Percentiles rank a stretch among this genome's conserved stretches.
Evolutionary conservation across 1,140 invertebrate species (phyloP).

Genomic region (Philopotamus ludificatus): DNA sequence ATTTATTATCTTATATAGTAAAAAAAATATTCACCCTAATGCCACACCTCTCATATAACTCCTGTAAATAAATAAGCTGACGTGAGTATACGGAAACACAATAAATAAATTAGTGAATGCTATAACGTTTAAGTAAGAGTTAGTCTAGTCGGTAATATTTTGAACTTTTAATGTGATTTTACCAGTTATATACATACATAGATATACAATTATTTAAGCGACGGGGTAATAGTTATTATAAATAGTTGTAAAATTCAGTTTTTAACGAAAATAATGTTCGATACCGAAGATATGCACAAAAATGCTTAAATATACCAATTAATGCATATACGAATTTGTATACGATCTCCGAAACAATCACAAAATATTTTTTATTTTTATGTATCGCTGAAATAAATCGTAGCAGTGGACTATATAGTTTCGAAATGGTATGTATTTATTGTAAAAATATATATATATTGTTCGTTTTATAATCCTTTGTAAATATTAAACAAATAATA

Average conservation of each 20-base stretch:
- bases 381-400: background rate
- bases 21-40: no score
- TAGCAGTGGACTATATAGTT: no score
- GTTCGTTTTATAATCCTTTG: background rate
- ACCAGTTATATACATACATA: slow-evolving; percentile 34
- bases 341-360: slow-evolving; percentile 2
- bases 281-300: no score
- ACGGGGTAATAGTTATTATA: slow-evolving; percentile 40
- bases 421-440: background rate
- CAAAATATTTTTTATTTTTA: slow-evolving; percentile 3
- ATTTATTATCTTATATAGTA: no score
- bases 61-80: background rate
- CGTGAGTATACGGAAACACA: slow-evolving; percentile 38
- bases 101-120: slow-evolving; percentile 33
- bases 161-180: slow-evolving; percentile 41
- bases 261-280: no score
- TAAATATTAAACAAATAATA: background rate
- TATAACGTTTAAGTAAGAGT: slow-evolving; percentile 24
- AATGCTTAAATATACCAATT: no score
- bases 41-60: no score
- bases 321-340: slow-evolving; percentile 8
- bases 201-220: slow-evolving; percentile 35
- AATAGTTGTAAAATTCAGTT: slow-evolving; percentile 4
- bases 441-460: background rate
- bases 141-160: slow-evolving; percentile 33